These are phyloP conservation scores for Lomographa bimaculata DNA, from an alignment of 2,888 invertebrate species.

Conservation along the genomic window DNA sequence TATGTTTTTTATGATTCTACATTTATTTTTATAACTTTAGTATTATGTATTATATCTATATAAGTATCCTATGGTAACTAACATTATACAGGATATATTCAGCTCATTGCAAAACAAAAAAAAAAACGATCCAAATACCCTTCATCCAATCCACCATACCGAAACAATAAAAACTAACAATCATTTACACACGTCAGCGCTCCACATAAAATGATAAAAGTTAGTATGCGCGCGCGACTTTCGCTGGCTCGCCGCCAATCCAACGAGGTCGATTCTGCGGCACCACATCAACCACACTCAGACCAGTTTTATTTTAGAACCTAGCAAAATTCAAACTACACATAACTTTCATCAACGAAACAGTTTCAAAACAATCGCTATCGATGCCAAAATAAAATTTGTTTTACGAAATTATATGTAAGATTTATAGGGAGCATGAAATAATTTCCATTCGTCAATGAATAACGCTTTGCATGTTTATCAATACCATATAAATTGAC, in stretches of 20 bases:
- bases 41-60: background rate
- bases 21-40: conserved; percentile 6
- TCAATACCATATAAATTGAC: too few relatives aligned
- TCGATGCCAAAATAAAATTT: conserved; percentile 18
- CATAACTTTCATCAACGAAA: conserved; percentile 1
- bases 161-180: conserved; percentile 44
- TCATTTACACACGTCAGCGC: conserved; percentile 22
- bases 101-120: too few relatives aligned
- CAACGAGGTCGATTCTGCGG: conserved; percentile 68
- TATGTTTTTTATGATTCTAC: too few relatives aligned
- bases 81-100: too few relatives aligned
- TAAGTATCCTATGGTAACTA: too few relatives aligned
- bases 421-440: too few relatives aligned
- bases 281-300: conserved; percentile 69
- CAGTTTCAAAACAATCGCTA: background rate
- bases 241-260: conserved; percentile 61
- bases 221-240: conserved; percentile 56
- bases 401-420: too few relatives aligned
- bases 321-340: conserved; percentile 21
- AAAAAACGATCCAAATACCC: too few relatives aligned
- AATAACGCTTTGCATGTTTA: too few relatives aligned
- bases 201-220: conserved; percentile 26
- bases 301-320: conserved; percentile 53
- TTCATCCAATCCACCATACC: too few relatives aligned
- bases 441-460: too few relatives aligned